These are phyloP conservation scores for Podarcis siculus DNA, from an alignment of 2,797 vertebrate species.

Conservation along the genomic window DNA sequence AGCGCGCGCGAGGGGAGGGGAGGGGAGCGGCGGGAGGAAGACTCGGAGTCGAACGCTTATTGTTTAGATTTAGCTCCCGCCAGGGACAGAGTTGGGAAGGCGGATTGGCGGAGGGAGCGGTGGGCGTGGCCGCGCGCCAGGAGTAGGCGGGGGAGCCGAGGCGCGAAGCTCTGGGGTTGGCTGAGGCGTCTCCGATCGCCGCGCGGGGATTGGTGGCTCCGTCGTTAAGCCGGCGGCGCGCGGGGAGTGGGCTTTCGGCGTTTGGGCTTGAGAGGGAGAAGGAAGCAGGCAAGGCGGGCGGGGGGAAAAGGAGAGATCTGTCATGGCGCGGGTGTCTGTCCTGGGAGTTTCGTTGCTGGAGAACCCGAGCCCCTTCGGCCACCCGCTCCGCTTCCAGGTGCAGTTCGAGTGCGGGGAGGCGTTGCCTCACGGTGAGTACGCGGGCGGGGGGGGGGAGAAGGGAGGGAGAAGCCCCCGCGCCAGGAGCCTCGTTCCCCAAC, in stretches of 20 bases:
- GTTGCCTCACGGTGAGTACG: constrained; percentile 84
- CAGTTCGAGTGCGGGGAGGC: constrained; percentile 93
- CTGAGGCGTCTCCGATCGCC: background rate
- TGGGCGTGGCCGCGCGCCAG: background rate
- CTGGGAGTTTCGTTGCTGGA: constrained; percentile 81
- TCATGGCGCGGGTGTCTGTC: constrained; percentile 93
- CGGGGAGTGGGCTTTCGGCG: constrained; percentile 19
- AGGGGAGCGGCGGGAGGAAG: background rate
- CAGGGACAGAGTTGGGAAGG: background rate
- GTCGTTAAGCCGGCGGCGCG: constrained; percentile 19
- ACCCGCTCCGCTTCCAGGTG: constrained; percentile 92
- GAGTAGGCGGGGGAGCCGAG: constrained; percentile 6
- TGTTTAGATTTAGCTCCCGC: constrained; percentile 20
- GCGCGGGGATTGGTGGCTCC: constrained; percentile 10
- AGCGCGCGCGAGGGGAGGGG: too few relatives aligned
- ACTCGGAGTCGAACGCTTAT: background rate
- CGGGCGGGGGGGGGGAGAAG: background rate
- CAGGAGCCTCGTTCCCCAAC: background rate
- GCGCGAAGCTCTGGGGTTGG: constrained; percentile 35
- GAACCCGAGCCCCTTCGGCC: constrained; percentile 87
- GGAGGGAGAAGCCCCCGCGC: too few relatives aligned
- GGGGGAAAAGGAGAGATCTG: background rate
- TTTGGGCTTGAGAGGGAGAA: background rate
- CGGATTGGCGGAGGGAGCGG: constrained; percentile 12
- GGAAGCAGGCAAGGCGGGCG: fast-evolving